Base-by-base conservation (phyloP, 2,888 invertebrate genomes). In the Trimorus sp. region DNA sequence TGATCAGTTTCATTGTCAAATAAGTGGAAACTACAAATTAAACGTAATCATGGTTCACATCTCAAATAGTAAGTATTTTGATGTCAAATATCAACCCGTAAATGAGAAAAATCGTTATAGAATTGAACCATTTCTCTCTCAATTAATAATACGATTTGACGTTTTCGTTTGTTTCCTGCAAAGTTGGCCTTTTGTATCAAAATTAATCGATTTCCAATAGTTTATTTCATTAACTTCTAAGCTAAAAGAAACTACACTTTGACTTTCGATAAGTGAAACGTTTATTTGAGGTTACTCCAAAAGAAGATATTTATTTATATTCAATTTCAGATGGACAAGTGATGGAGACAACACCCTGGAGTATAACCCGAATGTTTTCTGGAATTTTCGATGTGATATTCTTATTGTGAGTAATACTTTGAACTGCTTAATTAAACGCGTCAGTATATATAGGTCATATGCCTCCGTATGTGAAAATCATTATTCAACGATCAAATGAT, bases 301-400 rank as follows among this genome's bases (percentile, higher is more conserved):
- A 26, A 4, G 26, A 26, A 26, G 4, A 40, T 40, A 40, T 40
- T 40, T 40, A 40, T 62, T 60, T n/a, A 48, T 36, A n/a, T 49
- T 66, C 12, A 84, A 26, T 75, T 73, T 63, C 51, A 83, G 83
- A 83, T 42, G 83, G 83, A 11, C 73, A 79, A 69, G 70, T 83
- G 48, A 49, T 83, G 11, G 42, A 77, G 49, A 42, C 83, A 0
- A 49, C n/a, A 15, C 79, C 83, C 1, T 83, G 83, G 83, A 83
- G 79, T 42, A 38, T 81, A 40, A 65, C 70, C 59, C 69, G 77
- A 26, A 9, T 83, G 40, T 58, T 83, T 56, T 79, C 77, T 60
- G 77, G 77, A 51, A 74, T 83, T 37, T 48, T 77, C 11, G 63
- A 83, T 60, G 51, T 66, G n/a, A 48, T 83, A 14, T 69, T 42